Evolutionary conservation across 2,888 invertebrate genomes (phyloP), one percentile per base, ranked within the genome.

Genomic region (Pollenia labialis): DNA sequence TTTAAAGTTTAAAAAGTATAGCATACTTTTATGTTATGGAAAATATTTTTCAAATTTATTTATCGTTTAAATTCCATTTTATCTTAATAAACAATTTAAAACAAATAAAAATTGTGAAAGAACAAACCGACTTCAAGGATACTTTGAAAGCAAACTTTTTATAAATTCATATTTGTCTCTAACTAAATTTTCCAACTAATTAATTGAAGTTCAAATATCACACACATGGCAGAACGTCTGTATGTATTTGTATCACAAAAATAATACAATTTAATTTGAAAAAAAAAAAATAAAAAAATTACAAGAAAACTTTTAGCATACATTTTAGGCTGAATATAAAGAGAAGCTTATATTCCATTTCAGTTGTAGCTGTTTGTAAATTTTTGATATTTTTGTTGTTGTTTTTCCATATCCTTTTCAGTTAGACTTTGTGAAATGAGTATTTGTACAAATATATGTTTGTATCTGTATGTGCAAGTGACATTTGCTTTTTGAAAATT

Each of bases 401-500:
- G 9, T 44, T 71, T 56, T 72, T 52, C 44, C 7, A 54, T 84
- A 52, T 66, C 32, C 52, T 68, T 60, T 56, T 10, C 50, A 46
- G 48, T 64, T 58, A 23, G 32, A 42, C 14, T n/a, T 48, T 72
- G 64, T 32, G 46, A 60, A 46, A 48, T 18, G 58, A 52, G 32
- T 56, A 18, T 48, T 0, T 32, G 32, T 32, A 6, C 32, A 32
- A 32, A 32, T 32, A 32, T 6, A 32, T 32, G 48, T 40, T 10
- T 56, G 75, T 66, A 68, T 66, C n/a, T 75, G 42, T 66, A 64
- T 66, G 54, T 87, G 87, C 81, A 87, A 87, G 81, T 87, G 87
- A 87, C 87, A 87, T 87, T 87, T 87, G 81, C 87, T 77, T 84
- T 87, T 87, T 81, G 84, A 81, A 84, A 87, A 87, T 84, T 87